Evolutionary conservation across 2,797 vertebrate genomes (phyloP).

Genomic region (Sebastiscus tertius): DNA sequence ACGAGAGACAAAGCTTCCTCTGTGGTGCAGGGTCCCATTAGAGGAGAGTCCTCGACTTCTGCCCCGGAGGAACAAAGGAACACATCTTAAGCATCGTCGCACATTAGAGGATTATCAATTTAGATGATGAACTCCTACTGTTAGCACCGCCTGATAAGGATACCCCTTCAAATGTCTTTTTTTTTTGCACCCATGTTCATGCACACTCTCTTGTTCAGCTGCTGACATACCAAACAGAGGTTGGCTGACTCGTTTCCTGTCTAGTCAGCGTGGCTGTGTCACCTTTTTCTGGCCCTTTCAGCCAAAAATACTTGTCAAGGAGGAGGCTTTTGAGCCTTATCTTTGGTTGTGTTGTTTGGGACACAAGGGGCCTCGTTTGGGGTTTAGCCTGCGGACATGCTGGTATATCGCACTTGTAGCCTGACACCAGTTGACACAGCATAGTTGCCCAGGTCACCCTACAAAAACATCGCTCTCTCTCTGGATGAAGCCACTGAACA

Average conservation of each 20-base stretch:
- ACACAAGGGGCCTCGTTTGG: slow-evolving; percentile 74
- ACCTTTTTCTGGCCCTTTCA: slow-evolving; percentile 59
- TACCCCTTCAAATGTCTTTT: background rate
- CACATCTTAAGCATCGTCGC: slow-evolving; percentile 43
- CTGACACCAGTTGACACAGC: slow-evolving; percentile 87
- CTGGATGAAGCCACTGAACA: slow-evolving; percentile 74
- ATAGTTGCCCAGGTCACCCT: slow-evolving; percentile 83
- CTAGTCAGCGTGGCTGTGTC: slow-evolving; percentile 42
- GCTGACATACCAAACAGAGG: slow-evolving; percentile 19
- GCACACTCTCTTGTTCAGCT: slow-evolving; percentile 28
- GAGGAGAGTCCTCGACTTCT: slow-evolving; percentile 56
- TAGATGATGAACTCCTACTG: slow-evolving; percentile 38
- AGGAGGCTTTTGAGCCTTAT: slow-evolving; percentile 66
- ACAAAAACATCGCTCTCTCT: slow-evolving; percentile 84
- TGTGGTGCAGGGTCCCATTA: slow-evolving; percentile 66
- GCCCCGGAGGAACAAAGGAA: slow-evolving; percentile 64
- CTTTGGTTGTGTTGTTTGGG: slow-evolving; percentile 73
- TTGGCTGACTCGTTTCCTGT: slow-evolving; percentile 59
- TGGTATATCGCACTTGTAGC: slow-evolving; percentile 78
- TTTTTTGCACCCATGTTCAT: slow-evolving; percentile 33
- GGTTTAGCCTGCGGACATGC: slow-evolving; percentile 78
- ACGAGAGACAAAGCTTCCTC: slow-evolving; percentile 77
- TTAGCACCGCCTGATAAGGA: slow-evolving; percentile 30
- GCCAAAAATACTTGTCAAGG: slow-evolving; percentile 64
- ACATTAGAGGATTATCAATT: slow-evolving; percentile 58